These are phyloP conservation scores for Stramonita haemastoma DNA, from an alignment of 2,888 invertebrate genomes.

Conservation along the genomic window DNA sequence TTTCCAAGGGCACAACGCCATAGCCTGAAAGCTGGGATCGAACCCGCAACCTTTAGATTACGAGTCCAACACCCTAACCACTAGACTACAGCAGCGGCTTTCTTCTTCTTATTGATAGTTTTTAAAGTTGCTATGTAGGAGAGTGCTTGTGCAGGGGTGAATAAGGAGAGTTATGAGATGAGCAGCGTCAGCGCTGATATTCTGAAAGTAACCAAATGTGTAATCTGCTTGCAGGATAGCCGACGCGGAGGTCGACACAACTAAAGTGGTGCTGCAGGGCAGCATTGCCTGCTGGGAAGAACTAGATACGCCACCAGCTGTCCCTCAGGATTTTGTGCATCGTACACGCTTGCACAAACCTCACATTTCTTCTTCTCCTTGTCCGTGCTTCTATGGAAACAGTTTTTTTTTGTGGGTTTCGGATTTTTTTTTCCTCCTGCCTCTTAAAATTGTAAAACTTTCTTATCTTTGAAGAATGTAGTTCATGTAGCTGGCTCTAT, in stretches of 20 bases:
- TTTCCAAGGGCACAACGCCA: no score
- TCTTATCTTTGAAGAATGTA: slow-evolving; percentile 27
- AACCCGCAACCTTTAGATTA: no score
- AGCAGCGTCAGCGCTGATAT: no score
- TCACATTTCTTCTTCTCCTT: slow-evolving; percentile 12
- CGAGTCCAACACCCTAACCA: no score
- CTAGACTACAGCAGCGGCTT: no score
- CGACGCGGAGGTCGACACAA: slow-evolving; percentile 42
- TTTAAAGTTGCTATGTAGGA: no score
- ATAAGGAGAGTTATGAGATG: no score
- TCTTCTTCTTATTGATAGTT: no score
- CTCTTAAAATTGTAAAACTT: slow-evolving; percentile 16
- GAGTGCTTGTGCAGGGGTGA: no score
- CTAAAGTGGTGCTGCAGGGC: slow-evolving; percentile 28
- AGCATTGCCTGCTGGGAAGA: slow-evolving; percentile 42
- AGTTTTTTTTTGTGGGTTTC: slow-evolving; percentile 25
- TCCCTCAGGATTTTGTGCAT: slow-evolving; percentile 27
- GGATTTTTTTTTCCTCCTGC: slow-evolving; percentile 7
- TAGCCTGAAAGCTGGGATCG: no score
- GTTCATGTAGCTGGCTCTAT: slow-evolving; percentile 32
- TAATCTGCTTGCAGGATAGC: slow-evolving; percentile 29
- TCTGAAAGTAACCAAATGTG: no score
- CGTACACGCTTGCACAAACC: slow-evolving; percentile 17
- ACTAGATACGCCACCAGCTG: slow-evolving; percentile 35
- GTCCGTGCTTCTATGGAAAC: slow-evolving; percentile 16